Evolutionary conservation across 2,797 vertebrate genomes (phyloP).

Genomic region (Sardinella longiceps): DNA sequence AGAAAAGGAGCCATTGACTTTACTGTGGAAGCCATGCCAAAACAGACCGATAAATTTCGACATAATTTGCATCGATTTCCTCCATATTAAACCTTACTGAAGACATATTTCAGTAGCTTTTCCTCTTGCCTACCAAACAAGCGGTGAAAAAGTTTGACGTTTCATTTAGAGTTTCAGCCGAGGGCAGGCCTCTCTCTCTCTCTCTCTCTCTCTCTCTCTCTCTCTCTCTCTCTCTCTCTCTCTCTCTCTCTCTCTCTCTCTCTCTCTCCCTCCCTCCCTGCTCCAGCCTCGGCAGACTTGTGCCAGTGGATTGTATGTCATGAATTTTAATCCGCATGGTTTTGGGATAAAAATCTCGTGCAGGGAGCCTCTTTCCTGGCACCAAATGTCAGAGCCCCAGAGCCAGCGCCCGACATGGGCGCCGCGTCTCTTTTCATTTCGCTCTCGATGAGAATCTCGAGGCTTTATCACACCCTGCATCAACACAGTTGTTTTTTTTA

Average conservation of each 20-base stretch:
- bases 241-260: no score
- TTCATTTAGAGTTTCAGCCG: slow-evolving; percentile 43
- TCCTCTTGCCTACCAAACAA: slow-evolving; percentile 15
- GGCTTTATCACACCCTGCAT: slow-evolving; percentile 42
- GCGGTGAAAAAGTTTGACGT: slow-evolving; percentile 45
- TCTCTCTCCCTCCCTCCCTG: neutral
- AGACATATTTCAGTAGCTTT: slow-evolving; percentile 14
- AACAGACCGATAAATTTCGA: neutral
- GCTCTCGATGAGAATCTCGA: slow-evolving; percentile 24
- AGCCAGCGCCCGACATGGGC: slow-evolving; percentile 32
- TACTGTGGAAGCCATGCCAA: neutral
- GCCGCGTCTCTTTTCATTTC: slow-evolving; percentile 28
- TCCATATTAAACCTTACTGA: neutral
- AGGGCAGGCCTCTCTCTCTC: slow-evolving; percentile 41
- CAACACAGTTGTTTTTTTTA: slow-evolving; percentile 28
- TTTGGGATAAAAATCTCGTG: slow-evolving; percentile 45
- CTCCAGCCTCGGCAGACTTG: slow-evolving; percentile 23
- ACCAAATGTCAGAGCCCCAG: slow-evolving; percentile 41
- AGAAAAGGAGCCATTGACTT: neutral
- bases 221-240: no score
- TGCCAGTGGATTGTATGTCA: slow-evolving; percentile 45
- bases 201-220: no score
- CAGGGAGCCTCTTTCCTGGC: slow-evolving; percentile 16
- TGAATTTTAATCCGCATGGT: slow-evolving; percentile 52
- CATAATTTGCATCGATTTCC: slow-evolving; percentile 7